Percentiles rank a stretch among this genome's conserved stretches.
Conservation (phyloP, 1,140 invertebrate species). For the Plectrocnemia conspersa region DNA sequence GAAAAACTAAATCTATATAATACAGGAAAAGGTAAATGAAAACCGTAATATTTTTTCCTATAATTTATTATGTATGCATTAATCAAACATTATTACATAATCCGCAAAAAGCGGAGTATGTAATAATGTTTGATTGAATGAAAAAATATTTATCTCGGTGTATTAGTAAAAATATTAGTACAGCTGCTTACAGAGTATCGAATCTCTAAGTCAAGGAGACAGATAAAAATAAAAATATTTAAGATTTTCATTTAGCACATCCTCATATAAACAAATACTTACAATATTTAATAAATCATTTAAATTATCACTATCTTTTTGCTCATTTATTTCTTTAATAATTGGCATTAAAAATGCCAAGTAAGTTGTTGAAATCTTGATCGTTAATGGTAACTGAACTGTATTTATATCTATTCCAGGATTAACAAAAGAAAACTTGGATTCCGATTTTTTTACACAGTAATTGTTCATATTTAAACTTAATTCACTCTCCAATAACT, state of each 20-base stretch:
- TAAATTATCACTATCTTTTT: neutral
- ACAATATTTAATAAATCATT: neutral
- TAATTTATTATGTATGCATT: too few relatives aligned
- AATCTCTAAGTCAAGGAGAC: neutral
- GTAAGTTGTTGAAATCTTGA: neutral
- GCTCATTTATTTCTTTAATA: neutral
- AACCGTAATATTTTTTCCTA: too few relatives aligned
- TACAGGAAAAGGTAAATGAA: too few relatives aligned
- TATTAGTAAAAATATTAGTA: neutral
- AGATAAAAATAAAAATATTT: neutral
- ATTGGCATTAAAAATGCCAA: neutral
- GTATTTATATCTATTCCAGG: constrained; percentile 4
- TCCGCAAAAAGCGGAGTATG: neutral
- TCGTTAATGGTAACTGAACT: neutral
- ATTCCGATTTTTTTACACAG: neutral
- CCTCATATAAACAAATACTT: neutral
- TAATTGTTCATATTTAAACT: neutral
- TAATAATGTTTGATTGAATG: neutral
- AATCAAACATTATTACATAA: too few relatives aligned
- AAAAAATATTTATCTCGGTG: neutral
- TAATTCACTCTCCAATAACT: neutral
- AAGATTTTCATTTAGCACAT: neutral
- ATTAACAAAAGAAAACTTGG: neutral
- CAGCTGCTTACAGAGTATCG: neutral
- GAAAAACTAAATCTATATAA: too few relatives aligned